Percentiles rank a stretch among this genome's conserved stretches.
phyloP scores from a whole-genome alignment of 2,113 vertebrate species.

The Dunckerocampus dactyliophorus region DNA sequence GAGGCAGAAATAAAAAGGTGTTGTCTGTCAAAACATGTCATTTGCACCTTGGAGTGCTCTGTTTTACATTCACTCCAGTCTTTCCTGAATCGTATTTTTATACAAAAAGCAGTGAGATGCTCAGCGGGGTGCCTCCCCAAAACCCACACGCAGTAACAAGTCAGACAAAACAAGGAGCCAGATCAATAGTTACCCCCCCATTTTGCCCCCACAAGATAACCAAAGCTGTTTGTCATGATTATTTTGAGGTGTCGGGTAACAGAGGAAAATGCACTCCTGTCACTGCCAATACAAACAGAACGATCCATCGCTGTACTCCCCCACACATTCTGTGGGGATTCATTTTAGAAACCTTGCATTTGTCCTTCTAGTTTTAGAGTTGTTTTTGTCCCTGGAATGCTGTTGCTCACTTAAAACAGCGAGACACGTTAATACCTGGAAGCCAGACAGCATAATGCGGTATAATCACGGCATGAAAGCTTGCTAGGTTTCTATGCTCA shows the following conservation, averaged over 20 bases:
- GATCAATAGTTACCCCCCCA: constrained; percentile 48
- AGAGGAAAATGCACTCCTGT: too few relatives aligned
- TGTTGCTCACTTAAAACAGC: background rate
- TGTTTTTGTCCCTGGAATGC: background rate
- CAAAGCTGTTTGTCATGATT: too few relatives aligned
- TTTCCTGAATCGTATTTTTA: too few relatives aligned
- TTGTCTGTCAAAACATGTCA: background rate
- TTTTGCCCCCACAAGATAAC: too few relatives aligned
- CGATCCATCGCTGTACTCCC: too few relatives aligned
- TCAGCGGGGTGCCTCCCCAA: constrained; percentile 40
- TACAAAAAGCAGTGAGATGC: background rate
- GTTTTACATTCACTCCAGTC: too few relatives aligned
- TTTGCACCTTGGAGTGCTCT: background rate
- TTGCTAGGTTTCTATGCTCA: constrained; percentile 16
- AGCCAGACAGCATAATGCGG: background rate
- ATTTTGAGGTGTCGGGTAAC: too few relatives aligned
- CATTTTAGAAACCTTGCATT: too few relatives aligned
- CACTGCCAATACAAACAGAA: too few relatives aligned
- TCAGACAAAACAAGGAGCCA: constrained; percentile 44
- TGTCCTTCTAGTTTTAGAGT: too few relatives aligned
- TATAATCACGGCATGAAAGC: background rate
- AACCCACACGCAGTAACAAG: constrained; percentile 44
- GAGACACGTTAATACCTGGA: background rate
- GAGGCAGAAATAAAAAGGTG: background rate
- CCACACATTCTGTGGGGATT: too few relatives aligned